These are phyloP conservation scores for Heliconius hortense DNA, from an alignment of 2,888 invertebrate species.

Conservation along the genomic window DNA sequence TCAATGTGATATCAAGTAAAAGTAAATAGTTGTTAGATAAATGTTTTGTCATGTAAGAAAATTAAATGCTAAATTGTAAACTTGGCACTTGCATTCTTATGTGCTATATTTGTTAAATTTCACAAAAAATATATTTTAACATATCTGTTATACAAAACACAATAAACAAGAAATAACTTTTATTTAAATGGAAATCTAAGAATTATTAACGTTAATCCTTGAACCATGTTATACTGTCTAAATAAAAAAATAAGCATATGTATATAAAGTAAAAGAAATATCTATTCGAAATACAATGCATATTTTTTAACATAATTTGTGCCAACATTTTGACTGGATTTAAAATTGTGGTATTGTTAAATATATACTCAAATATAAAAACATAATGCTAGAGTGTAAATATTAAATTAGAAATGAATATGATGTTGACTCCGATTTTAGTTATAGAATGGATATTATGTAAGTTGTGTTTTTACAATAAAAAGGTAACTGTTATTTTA, in stretches of 20 bases:
- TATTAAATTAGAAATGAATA: conserved; percentile 22
- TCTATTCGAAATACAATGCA: not conserved
- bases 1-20: conserved; percentile 66
- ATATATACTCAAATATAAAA: conserved; percentile 31
- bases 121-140: not conserved
- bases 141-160: not conserved
- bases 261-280: not conserved
- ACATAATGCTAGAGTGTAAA: conserved; percentile 22
- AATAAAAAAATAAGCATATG: not conserved
- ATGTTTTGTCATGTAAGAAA: conserved; percentile 20
- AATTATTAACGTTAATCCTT: not conserved
- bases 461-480: conserved; percentile 76
- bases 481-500: conserved; percentile 68
- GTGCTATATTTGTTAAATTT: not conserved
- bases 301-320: conserved; percentile 37
- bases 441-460: conserved; percentile 60
- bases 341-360: conserved; percentile 37
- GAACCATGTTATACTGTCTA: not conserved
- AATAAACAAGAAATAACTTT: not conserved
- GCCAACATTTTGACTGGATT: conserved; percentile 41
- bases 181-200: not conserved
- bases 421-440: conserved; percentile 53
- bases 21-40: conserved; percentile 42
- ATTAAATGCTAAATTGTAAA: conserved; percentile 7
- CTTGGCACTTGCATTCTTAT: conserved; percentile 7